Evolutionary conservation across 2,888 invertebrate species (phyloP).

Genomic region (Electrophaes corylata): DNA sequence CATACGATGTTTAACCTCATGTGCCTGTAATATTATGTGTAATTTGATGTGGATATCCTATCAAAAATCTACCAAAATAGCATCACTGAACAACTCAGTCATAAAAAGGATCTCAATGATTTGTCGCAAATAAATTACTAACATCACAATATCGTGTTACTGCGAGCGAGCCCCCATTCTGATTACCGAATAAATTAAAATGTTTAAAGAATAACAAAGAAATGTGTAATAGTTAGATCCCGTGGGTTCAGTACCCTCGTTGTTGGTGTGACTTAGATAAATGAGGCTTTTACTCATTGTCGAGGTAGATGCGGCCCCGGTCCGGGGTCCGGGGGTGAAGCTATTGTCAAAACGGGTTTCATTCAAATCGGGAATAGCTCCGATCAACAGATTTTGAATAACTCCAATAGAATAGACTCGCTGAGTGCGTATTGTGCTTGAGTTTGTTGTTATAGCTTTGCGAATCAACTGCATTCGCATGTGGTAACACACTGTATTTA

Average conservation of each 20-base stretch:
- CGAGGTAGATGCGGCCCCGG: conserved; percentile 37
- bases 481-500: neutral
- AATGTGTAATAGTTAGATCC: conserved; percentile 43
- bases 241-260: conserved; percentile 44
- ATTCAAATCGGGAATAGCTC: conserved; percentile 29
- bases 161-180: conserved; percentile 41
- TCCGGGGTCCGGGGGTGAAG: no score
- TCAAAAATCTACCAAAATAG: no score
- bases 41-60: no score
- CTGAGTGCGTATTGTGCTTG: conserved; percentile 6
- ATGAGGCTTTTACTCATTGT: conserved; percentile 54
- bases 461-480: conserved; percentile 10
- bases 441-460: conserved; percentile 3
- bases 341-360: conserved; percentile 41
- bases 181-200: conserved; percentile 39
- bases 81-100: conserved; percentile 1
- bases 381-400: conserved; percentile 30
- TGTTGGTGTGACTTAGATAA: conserved; percentile 54
- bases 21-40: no score
- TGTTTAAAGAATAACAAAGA: conserved; percentile 41
- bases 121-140: conserved; percentile 66
- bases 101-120: conserved; percentile 37
- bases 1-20: no score
- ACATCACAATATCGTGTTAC: conserved; percentile 57
- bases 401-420: conserved; percentile 17